Percentiles rank a stretch among this genome's conserved stretches.
Evolutionary conservation across 1,140 invertebrate genomes (phyloP).

Genomic region (Drosophila bocqueti): DNA sequence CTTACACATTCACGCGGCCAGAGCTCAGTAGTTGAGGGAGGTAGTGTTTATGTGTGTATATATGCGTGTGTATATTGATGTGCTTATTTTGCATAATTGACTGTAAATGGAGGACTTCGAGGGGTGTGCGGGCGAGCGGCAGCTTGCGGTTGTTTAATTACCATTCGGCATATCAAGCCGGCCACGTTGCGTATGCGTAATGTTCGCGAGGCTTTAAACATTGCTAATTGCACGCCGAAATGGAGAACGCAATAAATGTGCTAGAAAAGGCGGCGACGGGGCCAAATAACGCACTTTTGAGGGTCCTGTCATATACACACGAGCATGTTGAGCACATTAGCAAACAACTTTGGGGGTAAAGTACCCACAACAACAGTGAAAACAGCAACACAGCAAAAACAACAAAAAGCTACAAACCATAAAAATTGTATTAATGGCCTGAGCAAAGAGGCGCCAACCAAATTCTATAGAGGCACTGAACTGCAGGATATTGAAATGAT

Average conservation of each 20-base stretch:
- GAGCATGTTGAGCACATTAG: conserved; percentile 43
- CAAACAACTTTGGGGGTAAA: conserved; percentile 36
- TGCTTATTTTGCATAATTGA: conserved; percentile 78
- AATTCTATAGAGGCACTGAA: conserved; percentile 22
- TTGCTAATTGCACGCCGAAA: conserved; percentile 56
- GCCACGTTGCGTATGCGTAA: conserved; percentile 50
- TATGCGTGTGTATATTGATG: conserved; percentile 50
- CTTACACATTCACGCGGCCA: conserved; percentile 22
- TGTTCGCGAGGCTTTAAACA: conserved; percentile 50
- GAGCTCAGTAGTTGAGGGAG: conserved; percentile 17
- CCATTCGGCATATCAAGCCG: conserved; percentile 32
- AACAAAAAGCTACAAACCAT: neutral
- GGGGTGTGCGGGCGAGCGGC: neutral
- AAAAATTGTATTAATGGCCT: conserved; percentile 41
- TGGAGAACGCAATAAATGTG: conserved; percentile 12
- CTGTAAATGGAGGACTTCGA: conserved; percentile 56
- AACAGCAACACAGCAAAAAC: neutral
- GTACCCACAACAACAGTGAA: conserved; percentile 34
- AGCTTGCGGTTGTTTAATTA: conserved; percentile 63
- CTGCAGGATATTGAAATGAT: neutral
- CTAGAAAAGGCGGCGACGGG: neutral
- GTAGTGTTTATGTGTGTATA: conserved; percentile 5
- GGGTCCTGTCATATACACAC: conserved; percentile 44
- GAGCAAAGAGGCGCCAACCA: conserved; percentile 27
- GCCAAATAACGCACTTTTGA: conserved; percentile 10